Evolutionary conservation across 2,113 vertebrate genomes (phyloP).

Genomic region (Alethe castanea): DNA sequence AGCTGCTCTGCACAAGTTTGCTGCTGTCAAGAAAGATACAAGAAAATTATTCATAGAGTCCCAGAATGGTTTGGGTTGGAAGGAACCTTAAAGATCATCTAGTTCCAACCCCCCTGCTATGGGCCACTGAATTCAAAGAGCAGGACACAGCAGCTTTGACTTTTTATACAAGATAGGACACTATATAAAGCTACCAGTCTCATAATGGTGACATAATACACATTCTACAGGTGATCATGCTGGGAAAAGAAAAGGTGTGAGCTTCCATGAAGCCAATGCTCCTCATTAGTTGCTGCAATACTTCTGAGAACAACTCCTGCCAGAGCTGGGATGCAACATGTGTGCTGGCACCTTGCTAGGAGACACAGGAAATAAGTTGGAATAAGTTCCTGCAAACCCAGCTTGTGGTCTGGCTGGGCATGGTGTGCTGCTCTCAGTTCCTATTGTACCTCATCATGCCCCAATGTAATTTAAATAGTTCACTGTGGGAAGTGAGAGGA

Average conservation of each 20-base stretch:
- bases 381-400: neutral
- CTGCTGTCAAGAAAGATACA: neutral
- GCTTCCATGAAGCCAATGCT: neutral
- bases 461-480: neutral
- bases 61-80: neutral
- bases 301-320: neutral
- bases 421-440: neutral
- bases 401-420: neutral
- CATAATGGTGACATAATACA: neutral
- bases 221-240: neutral
- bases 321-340: neutral
- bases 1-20: neutral
- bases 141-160: neutral
- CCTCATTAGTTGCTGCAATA: neutral
- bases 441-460: neutral
- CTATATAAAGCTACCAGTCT: neutral
- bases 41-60: neutral
- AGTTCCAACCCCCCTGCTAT: neutral
- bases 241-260: slow-evolving; percentile 23
- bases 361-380: neutral
- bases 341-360: neutral
- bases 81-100: neutral
- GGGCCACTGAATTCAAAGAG: neutral
- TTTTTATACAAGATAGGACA: neutral
- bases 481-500: neutral